A percentile compares a stretch with the other conserved stretches of the same genome.
Conservation (phyloP, 2,888 invertebrate species). For the Mesochorus sp. region DNA sequence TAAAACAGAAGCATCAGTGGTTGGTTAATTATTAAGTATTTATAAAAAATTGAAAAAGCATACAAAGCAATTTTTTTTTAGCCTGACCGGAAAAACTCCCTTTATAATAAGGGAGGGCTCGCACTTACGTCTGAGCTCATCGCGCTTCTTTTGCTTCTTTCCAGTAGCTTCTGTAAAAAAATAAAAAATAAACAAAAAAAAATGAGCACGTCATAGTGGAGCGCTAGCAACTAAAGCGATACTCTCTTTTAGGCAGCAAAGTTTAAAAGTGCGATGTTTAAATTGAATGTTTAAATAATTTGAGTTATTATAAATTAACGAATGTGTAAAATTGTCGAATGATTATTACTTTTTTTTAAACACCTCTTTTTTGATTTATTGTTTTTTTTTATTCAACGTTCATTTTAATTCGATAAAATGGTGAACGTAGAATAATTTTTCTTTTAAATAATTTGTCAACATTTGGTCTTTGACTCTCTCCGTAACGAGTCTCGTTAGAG, state of each 20-base stretch:
- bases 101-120: slow-evolving; percentile 8
- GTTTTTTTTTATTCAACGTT: not conserved
- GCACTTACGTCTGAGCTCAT: slow-evolving; percentile 56
- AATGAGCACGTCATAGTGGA: slow-evolving; percentile 30
- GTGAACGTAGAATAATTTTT: not conserved
- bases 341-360: too few relatives aligned
- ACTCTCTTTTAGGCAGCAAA: not conserved
- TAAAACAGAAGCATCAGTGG: too few relatives aligned
- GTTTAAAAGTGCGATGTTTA: not conserved
- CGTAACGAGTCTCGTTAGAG: too few relatives aligned
- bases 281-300: too few relatives aligned
- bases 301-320: too few relatives aligned
- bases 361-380: too few relatives aligned
- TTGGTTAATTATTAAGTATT: not conserved
- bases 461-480: too few relatives aligned
- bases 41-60: not conserved
- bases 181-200: slow-evolving; percentile 40
- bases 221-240: slow-evolving; percentile 2
- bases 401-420: not conserved
- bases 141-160: slow-evolving; percentile 49
- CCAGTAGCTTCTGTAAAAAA: slow-evolving; percentile 44
- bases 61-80: not conserved
- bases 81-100: not conserved
- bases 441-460: not conserved
- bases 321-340: too few relatives aligned